phyloP scores from a whole-genome alignment of 2,888 invertebrate genomes.

The Drosophila setosimentum region DNA sequence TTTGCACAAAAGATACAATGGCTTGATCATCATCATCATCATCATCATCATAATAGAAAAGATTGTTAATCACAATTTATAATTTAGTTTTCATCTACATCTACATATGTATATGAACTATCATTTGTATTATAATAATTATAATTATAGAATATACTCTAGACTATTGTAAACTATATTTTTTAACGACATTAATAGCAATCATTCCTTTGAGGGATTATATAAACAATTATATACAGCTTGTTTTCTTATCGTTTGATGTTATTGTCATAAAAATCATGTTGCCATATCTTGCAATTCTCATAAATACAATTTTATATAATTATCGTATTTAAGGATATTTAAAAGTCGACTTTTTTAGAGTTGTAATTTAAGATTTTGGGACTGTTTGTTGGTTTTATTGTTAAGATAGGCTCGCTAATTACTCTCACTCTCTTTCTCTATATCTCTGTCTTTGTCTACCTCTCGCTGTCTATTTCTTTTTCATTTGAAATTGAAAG shows the following conservation, averaged over 20 bases:
- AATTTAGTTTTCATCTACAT: not conserved
- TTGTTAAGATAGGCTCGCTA: slow-evolving; percentile 58
- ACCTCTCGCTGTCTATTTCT: not conserved
- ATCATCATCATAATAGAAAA: not conserved
- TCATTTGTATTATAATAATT: not conserved
- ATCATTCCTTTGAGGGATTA: not conserved
- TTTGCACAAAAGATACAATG: not conserved
- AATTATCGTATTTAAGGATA: slow-evolving; percentile 1
- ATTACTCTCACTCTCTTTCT: slow-evolving; percentile 27
- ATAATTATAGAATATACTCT: not conserved
- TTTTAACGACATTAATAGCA: not conserved
- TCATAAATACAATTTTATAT: not conserved
- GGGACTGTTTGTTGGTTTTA: slow-evolving; percentile 34
- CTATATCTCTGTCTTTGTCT: slow-evolving; percentile 8
- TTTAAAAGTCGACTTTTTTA: not conserved
- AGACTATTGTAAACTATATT: too few species aligned
- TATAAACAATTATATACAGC: not conserved
- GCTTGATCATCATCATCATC: not conserved
- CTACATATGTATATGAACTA: not conserved
- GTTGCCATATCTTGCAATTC: not conserved
- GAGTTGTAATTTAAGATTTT: not conserved
- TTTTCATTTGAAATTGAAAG: slow-evolving; percentile 69
- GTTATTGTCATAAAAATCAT: not conserved
- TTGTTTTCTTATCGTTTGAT: not conserved
- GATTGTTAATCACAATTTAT: not conserved